phyloP scores from a whole-genome alignment of 2,113 vertebrate species.

The Nannospalax galili region DNA sequence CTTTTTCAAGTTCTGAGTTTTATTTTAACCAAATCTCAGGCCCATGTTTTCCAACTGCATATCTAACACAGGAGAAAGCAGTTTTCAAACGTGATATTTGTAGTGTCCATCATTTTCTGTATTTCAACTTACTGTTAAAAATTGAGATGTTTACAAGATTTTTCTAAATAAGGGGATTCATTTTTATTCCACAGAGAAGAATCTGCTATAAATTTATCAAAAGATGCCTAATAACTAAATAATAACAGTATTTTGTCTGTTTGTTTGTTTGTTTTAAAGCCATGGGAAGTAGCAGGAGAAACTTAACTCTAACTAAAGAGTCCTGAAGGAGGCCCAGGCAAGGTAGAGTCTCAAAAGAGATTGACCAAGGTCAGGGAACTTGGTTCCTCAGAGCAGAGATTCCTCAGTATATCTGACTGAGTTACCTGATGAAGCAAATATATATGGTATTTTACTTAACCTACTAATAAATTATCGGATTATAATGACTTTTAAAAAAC shows the following conservation, averaged over 20 bases:
- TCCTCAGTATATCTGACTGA: no score
- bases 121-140: conserved; percentile 1
- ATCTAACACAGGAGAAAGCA: not conserved
- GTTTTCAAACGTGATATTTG: not conserved
- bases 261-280: no score
- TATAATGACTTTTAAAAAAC: no score
- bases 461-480: no score
- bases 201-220: conserved; percentile 11
- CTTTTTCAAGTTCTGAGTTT: conserved; percentile 19
- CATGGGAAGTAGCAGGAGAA: not conserved
- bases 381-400: no score
- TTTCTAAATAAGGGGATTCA: not conserved
- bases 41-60: not conserved
- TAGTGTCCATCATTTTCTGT: not conserved
- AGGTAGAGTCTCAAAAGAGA: no score
- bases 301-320: no score
- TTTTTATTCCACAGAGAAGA: not conserved
- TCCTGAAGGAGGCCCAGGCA: no score
- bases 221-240: conserved; percentile 14
- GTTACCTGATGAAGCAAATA: no score
- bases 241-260: not conserved
- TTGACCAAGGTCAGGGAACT: no score
- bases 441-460: no score
- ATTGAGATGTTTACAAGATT: not conserved
- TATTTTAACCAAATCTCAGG: conserved; percentile 15